Conservation (phyloP, 2,797 vertebrate genomes). For the Acipenser transmontanus region DNA sequence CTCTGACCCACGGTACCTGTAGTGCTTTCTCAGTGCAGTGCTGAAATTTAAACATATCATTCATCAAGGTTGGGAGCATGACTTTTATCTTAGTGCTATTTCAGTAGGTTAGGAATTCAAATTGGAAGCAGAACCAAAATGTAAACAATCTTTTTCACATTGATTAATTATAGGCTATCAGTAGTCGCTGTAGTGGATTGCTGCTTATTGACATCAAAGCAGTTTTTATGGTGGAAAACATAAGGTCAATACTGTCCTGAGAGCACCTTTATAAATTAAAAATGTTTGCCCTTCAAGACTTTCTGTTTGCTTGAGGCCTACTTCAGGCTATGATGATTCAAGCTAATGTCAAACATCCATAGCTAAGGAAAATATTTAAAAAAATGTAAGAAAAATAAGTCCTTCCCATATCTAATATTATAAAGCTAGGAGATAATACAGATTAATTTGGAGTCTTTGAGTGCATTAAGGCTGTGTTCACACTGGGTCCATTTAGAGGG, state of each 20-base stretch:
- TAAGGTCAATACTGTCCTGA: conserved; percentile 63
- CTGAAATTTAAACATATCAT: too few species aligned
- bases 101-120: too few species aligned
- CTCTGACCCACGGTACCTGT: too few species aligned
- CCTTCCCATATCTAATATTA: neutral
- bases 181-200: neutral
- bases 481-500: too few species aligned
- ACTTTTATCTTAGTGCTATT: too few species aligned
- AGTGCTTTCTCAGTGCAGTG: too few species aligned
- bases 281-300: conserved; percentile 68
- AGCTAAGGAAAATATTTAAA: conserved; percentile 64
- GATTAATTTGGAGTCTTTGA: too few species aligned
- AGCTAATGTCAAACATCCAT: conserved; percentile 72
- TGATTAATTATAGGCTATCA: conserved; percentile 9
- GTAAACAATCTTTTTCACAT: conserved; percentile 14
- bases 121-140: neutral
- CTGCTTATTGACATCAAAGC: conserved; percentile 42
- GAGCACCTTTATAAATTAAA: conserved; percentile 69
- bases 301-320: conserved; percentile 61
- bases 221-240: conserved; percentile 57
- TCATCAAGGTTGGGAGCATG: too few species aligned
- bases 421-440: too few species aligned
- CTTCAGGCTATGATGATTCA: conserved; percentile 55
- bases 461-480: too few species aligned
- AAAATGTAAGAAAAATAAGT: conserved; percentile 69